Conservation (phyloP, 2,797 vertebrate genomes). For the Geotrypetes seraphini region DNA sequence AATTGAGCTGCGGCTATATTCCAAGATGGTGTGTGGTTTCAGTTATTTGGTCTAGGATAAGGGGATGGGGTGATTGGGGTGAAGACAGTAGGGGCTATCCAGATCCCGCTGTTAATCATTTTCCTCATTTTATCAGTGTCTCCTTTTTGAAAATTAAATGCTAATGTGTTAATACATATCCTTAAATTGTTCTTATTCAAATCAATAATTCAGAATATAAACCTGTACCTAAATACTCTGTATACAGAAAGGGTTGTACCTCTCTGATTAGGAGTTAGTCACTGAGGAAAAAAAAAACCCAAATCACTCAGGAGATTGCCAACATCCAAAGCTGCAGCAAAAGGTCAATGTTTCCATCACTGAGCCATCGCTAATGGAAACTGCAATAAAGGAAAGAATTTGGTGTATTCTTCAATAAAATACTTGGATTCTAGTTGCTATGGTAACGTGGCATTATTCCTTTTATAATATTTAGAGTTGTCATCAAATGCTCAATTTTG, state of each 20-base stretch:
- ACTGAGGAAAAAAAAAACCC: neutral
- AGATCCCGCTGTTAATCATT: too few relatives aligned
- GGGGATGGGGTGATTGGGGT: too few relatives aligned
- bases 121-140: too few relatives aligned
- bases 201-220: too few relatives aligned
- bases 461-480: constrained; percentile 4
- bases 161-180: too few relatives aligned
- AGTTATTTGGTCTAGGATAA: too few relatives aligned
- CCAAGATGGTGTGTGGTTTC: too few relatives aligned
- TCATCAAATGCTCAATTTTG: neutral
- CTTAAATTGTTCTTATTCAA: too few relatives aligned
- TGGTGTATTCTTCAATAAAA: neutral
- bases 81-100: too few relatives aligned
- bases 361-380: constrained; percentile 13
- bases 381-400: neutral
- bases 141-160: too few relatives aligned
- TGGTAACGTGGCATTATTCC: constrained; percentile 4
- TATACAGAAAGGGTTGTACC: too few relatives aligned
- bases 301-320: neutral
- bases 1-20: too few relatives aligned
- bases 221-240: neutral
- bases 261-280: neutral
- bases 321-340: neutral
- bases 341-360: neutral
- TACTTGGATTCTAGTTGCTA: constrained; percentile 1